These are phyloP conservation scores for Lepidurus arcticus DNA, from an alignment of 1,140 invertebrate genomes.

Conservation along the genomic window DNA sequence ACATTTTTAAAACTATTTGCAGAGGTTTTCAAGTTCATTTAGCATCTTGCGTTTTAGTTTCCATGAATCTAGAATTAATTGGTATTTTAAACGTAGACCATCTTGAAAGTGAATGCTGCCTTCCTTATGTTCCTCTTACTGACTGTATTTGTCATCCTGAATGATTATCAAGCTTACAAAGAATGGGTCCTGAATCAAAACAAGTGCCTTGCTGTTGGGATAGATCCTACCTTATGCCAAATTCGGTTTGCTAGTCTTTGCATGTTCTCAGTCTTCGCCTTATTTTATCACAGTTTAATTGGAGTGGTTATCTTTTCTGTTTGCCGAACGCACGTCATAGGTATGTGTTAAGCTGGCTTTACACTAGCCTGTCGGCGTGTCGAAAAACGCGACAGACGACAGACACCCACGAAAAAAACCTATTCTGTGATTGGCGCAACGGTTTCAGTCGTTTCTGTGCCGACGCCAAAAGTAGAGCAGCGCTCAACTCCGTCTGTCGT, in stretches of 20 bases:
- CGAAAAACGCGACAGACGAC: too few relatives aligned
- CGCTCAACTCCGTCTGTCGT: too few relatives aligned
- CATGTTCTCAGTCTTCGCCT: slow-evolving; percentile 32
- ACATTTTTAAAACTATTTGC: neutral
- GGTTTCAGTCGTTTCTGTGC: too few relatives aligned
- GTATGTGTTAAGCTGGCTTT: too few relatives aligned
- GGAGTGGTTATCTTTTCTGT: slow-evolving; percentile 32
- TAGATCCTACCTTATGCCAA: slow-evolving; percentile 25
- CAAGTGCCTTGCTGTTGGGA: slow-evolving; percentile 25
- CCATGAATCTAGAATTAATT: neutral
- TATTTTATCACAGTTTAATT: slow-evolving; percentile 31
- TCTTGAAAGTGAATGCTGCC: slow-evolving; percentile 33
- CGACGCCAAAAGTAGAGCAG: too few relatives aligned
- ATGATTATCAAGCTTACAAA: slow-evolving; percentile 28
- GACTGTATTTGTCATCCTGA: slow-evolving; percentile 29
- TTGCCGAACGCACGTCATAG: slow-evolving; percentile 32
- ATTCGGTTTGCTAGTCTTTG: slow-evolving; percentile 31
- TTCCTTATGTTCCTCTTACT: slow-evolving; percentile 32
- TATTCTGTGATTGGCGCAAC: too few relatives aligned
- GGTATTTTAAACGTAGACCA: slow-evolving; percentile 26
- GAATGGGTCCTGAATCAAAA: slow-evolving; percentile 24
- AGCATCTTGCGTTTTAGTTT: neutral
- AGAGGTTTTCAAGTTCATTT: neutral
- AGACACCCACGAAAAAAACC: too few relatives aligned
- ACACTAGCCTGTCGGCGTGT: too few relatives aligned